Percentiles rank a stretch among this genome's conserved stretches.
Evolutionary conservation across 2,888 invertebrate genomes (phyloP).

Genomic region (Hypomecis atomaria): DNA sequence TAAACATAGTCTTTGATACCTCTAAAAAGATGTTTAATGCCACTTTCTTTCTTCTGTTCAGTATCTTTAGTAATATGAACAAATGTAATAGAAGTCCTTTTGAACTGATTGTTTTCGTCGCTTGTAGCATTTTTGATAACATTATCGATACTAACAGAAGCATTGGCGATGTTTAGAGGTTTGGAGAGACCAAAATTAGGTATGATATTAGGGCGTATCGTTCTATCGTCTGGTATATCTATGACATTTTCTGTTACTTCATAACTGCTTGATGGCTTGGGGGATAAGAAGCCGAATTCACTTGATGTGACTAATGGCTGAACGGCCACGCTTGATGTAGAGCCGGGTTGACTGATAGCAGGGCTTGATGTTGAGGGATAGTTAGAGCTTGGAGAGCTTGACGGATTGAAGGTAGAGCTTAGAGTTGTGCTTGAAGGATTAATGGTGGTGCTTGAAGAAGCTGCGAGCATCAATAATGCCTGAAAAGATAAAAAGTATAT

Average conservation of each 20-base stretch:
- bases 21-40: conserved; percentile 42
- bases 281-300: conserved; percentile 9
- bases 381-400: not conserved
- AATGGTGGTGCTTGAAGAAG: conserved; percentile 15
- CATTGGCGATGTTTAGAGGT: conserved; percentile 54
- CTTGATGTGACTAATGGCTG: conserved; percentile 2
- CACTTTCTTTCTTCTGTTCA: conserved; percentile 16
- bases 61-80: conserved; percentile 30
- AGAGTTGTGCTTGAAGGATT: not conserved
- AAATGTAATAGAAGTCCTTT: conserved; percentile 30
- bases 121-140: conserved; percentile 22
- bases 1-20: conserved; percentile 54
- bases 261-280: conserved; percentile 44
- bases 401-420: not conserved
- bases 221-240: conserved; percentile 63
- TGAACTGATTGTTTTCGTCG: conserved; percentile 22
- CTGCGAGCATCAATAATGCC: conserved; percentile 8
- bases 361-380: not conserved
- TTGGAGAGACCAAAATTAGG: conserved; percentile 50
- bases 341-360: not conserved
- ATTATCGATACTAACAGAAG: conserved; percentile 30
- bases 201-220: conserved; percentile 50
- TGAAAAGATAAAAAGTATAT: conserved; percentile 3
- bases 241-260: conserved; percentile 66
- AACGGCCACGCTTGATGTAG: not conserved